Evolutionary conservation across 1,140 invertebrate species (phyloP).

Genomic region (Trichonephila clavata): DNA sequence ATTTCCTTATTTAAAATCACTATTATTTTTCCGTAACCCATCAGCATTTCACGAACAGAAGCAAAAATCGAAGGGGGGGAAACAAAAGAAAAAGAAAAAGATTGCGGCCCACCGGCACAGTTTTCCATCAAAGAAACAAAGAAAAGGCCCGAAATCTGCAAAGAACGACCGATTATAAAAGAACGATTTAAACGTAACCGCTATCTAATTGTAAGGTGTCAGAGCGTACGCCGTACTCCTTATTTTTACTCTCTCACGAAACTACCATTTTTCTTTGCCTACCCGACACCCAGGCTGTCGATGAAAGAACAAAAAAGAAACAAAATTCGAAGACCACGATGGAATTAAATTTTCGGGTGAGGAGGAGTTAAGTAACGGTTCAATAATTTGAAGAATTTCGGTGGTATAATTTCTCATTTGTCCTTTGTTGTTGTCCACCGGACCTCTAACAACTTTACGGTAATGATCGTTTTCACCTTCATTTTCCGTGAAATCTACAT

Average conservation of each 20-base stretch:
- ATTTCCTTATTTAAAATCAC: constrained; percentile 19
- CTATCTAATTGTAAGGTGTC: constrained; percentile 71
- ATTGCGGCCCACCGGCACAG: constrained; percentile 32
- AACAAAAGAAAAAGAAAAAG: background rate
- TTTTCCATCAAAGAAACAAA: constrained; percentile 57
- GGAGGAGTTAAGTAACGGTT: constrained; percentile 58
- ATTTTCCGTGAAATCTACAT: background rate
- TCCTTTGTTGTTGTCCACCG: constrained; percentile 42
- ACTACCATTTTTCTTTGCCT: constrained; percentile 56
- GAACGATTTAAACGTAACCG: constrained; percentile 52
- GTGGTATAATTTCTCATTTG: constrained; percentile 26
- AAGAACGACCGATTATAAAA: constrained; percentile 49
- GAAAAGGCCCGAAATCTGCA: background rate
- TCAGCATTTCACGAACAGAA: constrained; percentile 40
- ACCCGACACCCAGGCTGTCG: background rate
- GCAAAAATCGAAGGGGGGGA: background rate
- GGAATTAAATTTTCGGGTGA: constrained; percentile 40
- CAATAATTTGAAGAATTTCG: constrained; percentile 41
- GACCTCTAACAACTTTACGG: constrained; percentile 52
- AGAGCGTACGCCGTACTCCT: background rate
- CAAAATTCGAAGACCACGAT: background rate
- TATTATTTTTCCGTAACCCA: constrained; percentile 58
- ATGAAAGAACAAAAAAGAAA: background rate
- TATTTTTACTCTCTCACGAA: constrained; percentile 56
- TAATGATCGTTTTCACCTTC: constrained; percentile 67